Evolutionary conservation across 2,888 invertebrate genomes (phyloP), one percentile per base, ranked within the genome.

Genomic region (Oscheius sp.): DNA sequence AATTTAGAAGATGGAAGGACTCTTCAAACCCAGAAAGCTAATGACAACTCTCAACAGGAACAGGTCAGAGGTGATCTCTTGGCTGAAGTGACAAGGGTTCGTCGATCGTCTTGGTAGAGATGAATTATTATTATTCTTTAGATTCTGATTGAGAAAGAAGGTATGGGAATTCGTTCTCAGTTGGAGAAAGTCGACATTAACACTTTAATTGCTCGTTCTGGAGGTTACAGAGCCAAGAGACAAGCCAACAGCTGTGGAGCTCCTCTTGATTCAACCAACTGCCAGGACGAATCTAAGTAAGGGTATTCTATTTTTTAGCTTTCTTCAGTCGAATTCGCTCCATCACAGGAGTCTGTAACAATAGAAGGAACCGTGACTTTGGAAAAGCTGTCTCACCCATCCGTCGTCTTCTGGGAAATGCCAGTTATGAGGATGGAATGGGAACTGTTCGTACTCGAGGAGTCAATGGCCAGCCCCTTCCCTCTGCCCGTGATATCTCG

Each of bases 301-400:
- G 62, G 9, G 2, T n/a, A n/a, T n/a, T n/a, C n/a, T 2, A 17
- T 12, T 41, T 26, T 26, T 28, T 12, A 4, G 20, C 1, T 14
- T 24, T 4, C n/a, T n/a, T n/a, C n/a, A n/a, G n/a, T n/a, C n/a
- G 66, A 6, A 66, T 66, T 20, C 70, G 78, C 26, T 71, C 73
- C 1, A 75, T 77, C 66, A 93, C 94, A 84, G 94, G 94, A 32
- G 92, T 92, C 14, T 94, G 94, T 87, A 94, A 94, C 87, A 94
- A 94, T 87, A 86, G 90, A 26, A 89, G 89, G 62, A 89, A 92
- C 61, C 91, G 91, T 0, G 90, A 92, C 86, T 92, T 92, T 91
- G 94, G 94, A 0, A 91, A 93, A 4, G 90, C 93, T 1, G 91
- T 93, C 89, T 91, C 92, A 72, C 91, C 93, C 0, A 92, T 93